Evolutionary conservation across 2,113 vertebrate species (phyloP).

Genomic region (Polyodon spathula): DNA sequence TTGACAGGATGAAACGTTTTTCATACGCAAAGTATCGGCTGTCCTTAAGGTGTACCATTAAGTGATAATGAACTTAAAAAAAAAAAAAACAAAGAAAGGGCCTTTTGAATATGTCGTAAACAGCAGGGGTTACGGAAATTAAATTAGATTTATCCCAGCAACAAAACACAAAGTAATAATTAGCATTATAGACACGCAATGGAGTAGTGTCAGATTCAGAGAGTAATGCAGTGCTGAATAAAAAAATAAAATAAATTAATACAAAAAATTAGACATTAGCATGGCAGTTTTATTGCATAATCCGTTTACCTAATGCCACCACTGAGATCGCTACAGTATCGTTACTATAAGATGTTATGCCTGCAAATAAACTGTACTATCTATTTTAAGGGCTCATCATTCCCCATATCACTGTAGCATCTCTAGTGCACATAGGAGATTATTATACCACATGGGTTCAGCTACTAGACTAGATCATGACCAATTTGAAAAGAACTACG

Average conservation of each 20-base stretch:
- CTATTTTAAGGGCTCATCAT: too few relatives aligned
- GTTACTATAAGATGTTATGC: too few relatives aligned
- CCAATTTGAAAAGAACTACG: too few relatives aligned
- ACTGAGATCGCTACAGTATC: too few relatives aligned
- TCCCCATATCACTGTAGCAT: too few relatives aligned
- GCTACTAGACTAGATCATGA: too few relatives aligned
- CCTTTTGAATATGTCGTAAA: neutral
- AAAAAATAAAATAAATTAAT: neutral
- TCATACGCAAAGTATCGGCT: neutral
- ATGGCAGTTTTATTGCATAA: too few relatives aligned
- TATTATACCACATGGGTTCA: too few relatives aligned
- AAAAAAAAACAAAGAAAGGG: neutral
- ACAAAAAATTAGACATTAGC: too few relatives aligned
- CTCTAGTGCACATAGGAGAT: too few relatives aligned
- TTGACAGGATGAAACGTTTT: neutral
- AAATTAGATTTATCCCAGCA: conserved; percentile 2
- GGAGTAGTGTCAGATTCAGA: neutral
- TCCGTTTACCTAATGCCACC: too few relatives aligned
- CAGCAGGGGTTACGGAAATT: neutral
- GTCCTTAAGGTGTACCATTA: neutral
- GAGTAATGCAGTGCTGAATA: neutral
- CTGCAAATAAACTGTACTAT: too few relatives aligned
- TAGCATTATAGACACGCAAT: neutral
- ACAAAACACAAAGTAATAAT: neutral
- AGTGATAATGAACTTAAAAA: neutral